Evolutionary conservation across 1,140 invertebrate species (phyloP), one percentile per base, ranked within the genome.

Genomic region (Scaptodrosophila lebanonensis): DNA sequence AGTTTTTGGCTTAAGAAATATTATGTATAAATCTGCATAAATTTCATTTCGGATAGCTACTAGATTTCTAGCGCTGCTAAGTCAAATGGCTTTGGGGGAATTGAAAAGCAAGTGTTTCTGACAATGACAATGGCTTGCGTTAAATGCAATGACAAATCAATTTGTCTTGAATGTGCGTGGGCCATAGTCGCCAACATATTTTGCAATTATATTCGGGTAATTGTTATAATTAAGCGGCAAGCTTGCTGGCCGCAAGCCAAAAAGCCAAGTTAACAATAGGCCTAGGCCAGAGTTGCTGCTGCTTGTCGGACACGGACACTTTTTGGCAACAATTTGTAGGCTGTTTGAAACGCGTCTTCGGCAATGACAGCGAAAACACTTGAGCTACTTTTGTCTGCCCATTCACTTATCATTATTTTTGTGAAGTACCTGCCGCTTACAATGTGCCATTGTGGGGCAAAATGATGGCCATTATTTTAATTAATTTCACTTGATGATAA

Each of bases 381-480:
- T 33, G 52, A 16, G 20, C 16, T 16, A 30, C 20, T 29, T 39
- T 50, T 17, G 35, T 39, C 35, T 38, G 27, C 62, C 48, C n/a
- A 36, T 40, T 61, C 62, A 66, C 62, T 52, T 62, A 39, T 33
- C 35, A 57, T 66, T 59, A 38, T 42, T 53, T 45, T 47, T 29
- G 33, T 13, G 22, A 39, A 47, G 22, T 47, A n/a, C n/a, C n/a
- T n/a, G 35, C 36, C 33, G 20, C 30, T 33, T 12, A 6, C 3
- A 20, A 50, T 30, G 32, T 44, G 36, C 38, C 43, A 57, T 63
- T 63, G 47, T 51, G 20, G 27, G 35, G 60, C 61, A 65, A 75
- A 75, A 51, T 61, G 67, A 57, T 64, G 72, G 72, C 63, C 73
- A 77, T 77, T 77, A 77, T 79, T 72, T 79, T 72, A 77, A 77